phyloP scores from a whole-genome alignment of 2,888 invertebrate genomes.

The Vanessa cardui region DNA sequence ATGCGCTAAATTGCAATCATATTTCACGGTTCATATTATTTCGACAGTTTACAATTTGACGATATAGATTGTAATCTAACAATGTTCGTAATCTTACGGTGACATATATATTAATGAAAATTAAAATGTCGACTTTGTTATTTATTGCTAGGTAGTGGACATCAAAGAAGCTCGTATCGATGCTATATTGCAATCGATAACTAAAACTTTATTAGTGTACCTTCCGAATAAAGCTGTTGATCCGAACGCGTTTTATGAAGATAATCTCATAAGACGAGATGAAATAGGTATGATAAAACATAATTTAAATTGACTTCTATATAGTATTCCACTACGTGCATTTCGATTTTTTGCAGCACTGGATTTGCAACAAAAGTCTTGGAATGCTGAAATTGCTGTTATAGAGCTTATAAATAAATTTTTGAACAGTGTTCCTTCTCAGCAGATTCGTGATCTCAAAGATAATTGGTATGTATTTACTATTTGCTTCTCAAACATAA shows the following conservation, averaged over 20 bases:
- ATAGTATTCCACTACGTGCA: no score
- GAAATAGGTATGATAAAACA: constrained; percentile 63
- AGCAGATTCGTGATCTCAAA: constrained; percentile 81
- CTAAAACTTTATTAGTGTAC: constrained; percentile 84
- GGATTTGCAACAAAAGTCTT: constrained; percentile 73
- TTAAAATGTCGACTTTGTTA: neutral
- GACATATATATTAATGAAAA: no score
- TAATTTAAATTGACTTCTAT: neutral
- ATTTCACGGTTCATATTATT: no score
- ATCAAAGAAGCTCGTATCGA: constrained; percentile 90
- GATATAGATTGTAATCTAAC: no score
- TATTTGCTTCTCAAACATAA: neutral
- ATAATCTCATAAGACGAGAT: constrained; percentile 83
- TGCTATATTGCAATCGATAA: constrained; percentile 85
- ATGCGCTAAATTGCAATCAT: no score
- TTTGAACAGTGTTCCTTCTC: constrained; percentile 84
- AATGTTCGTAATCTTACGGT: no score
- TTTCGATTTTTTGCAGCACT: constrained; percentile 49
- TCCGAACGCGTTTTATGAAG: constrained; percentile 84
- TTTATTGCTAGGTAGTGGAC: constrained; percentile 83
- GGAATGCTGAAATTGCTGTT: constrained; percentile 88
- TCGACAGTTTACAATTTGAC: no score
- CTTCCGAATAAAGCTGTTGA: constrained; percentile 84
- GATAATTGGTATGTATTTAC: constrained; percentile 78
- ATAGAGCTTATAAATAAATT: constrained; percentile 91